phyloP scores from a whole-genome alignment of 2,113 vertebrate genomes.

The Scortum barcoo region DNA sequence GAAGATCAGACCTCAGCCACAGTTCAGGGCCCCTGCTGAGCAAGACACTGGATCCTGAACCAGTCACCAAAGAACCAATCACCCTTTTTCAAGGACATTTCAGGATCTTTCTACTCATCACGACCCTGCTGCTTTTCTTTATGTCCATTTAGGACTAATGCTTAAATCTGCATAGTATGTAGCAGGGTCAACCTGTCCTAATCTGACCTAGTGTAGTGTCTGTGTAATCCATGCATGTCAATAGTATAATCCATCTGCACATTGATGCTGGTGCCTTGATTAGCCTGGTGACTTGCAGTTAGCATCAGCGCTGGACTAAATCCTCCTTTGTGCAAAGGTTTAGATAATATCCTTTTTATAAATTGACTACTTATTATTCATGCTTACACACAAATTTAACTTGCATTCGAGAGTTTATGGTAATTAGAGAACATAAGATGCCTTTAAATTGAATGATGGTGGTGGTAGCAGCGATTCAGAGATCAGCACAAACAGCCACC shows the following conservation, averaged over 20 bases:
- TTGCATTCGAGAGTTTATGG: background rate
- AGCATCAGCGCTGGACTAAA: background rate
- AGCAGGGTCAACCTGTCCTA: slow-evolving; percentile 44
- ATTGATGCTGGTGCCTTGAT: slow-evolving; percentile 22
- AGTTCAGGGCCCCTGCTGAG: slow-evolving; percentile 9
- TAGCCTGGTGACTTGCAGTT: slow-evolving; percentile 33
- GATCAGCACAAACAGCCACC: background rate
- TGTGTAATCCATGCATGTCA: slow-evolving; percentile 49
- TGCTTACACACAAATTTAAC: background rate
- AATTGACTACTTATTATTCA: background rate
- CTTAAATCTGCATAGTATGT: slow-evolving; percentile 31
- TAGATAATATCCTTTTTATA: background rate
- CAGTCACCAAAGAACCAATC: background rate
- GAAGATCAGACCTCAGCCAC: background rate
- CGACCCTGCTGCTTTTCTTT: slow-evolving; percentile 11
- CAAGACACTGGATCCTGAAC: background rate
- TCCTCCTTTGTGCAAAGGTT: background rate
- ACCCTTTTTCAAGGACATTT: slow-evolving; percentile 2
- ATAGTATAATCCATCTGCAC: slow-evolving; percentile 37
- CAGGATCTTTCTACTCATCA: background rate
- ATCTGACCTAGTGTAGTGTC: slow-evolving; percentile 49
- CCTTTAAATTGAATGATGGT: background rate
- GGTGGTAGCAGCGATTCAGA: background rate
- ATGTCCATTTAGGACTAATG: slow-evolving; percentile 1
- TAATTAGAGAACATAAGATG: background rate